These are phyloP conservation scores for Digitonthophagus gazella DNA, from an alignment of 2,888 invertebrate species.

Conservation along the genomic window DNA sequence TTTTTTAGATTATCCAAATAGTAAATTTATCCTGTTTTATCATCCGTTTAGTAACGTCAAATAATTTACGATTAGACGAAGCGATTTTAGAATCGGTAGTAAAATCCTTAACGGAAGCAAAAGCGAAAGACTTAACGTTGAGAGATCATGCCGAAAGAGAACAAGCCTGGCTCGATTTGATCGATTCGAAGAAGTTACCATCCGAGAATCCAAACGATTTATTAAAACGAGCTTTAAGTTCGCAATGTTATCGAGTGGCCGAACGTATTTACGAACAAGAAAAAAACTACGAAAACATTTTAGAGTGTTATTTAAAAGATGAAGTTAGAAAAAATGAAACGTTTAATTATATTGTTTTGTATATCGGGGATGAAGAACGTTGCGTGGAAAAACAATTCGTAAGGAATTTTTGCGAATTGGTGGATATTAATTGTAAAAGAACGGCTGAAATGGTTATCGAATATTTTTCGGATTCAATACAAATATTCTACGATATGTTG, in stretches of 20 bases:
- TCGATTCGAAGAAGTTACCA: constrained; percentile 61
- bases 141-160: constrained; percentile 67
- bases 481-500: constrained; percentile 52
- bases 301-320: constrained; percentile 68
- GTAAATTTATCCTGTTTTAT: constrained; percentile 49
- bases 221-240: constrained; percentile 60
- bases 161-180: constrained; percentile 68
- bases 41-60: constrained; percentile 44
- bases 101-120: constrained; percentile 48
- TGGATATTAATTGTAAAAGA: constrained; percentile 61
- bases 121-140: constrained; percentile 40
- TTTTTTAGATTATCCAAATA: constrained; percentile 55
- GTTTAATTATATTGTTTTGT: constrained; percentile 57
- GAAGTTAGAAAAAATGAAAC: constrained; percentile 61
- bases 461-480: constrained; percentile 54
- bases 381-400: constrained; percentile 52
- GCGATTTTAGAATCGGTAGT: constrained; percentile 60
- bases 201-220: constrained; percentile 60
- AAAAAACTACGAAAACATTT: constrained; percentile 60
- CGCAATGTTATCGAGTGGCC: constrained; percentile 69
- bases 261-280: constrained; percentile 66
- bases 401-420: constrained; percentile 54
- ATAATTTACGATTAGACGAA: constrained; percentile 46
- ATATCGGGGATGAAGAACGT: constrained; percentile 49
- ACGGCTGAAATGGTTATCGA: constrained; percentile 63